Evolutionary conservation across 2,797 vertebrate species (phyloP), one percentile per base, ranked within the genome.

Genomic region (Galaxias olidus): DNA sequence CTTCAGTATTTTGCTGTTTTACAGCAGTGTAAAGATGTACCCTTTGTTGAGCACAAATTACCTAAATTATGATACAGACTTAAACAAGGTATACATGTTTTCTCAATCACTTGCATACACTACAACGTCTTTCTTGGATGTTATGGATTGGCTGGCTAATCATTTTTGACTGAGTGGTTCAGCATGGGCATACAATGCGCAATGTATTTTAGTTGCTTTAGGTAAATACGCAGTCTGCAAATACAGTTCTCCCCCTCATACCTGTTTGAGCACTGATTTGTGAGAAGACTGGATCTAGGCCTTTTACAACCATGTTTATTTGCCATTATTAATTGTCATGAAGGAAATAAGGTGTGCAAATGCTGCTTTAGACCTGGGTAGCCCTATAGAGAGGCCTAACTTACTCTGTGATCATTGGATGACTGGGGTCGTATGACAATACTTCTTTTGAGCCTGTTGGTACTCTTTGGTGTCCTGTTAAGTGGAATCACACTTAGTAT

Each of bases 11-110:
- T n/a, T n/a, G n/a, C n/a, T n/a, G n/a, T n/a, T n/a, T n/a, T n/a
- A 50, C 63, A 20, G n/a, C 44, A 17, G 66, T 82, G 63, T 77
- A 73, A 68, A 62, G 63, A 70, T 75, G 71, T 72, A 69, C 61
- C 59, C 58, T 68, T 63, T 78, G 69, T 79, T 58, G 72, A 78
- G 77, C 78, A 75, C 79, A 68, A 75, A 80, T 80, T 70, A 76
- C 72, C 68, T 79, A n/a, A 55, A 65, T 63, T 50, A 67, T 69
- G 61, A 71, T 0, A 13, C 12, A 47, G 11, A 47, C 13, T 17
- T n/a, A n/a, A n/a, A n/a, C n/a, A n/a, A n/a, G n/a, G n/a, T n/a
- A n/a, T n/a, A n/a, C n/a, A n/a, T n/a, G n/a, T n/a, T n/a, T 44
- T 58, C 14, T 40, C 78, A 49, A 15, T 43, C 19, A 68, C 42